These are phyloP conservation scores for Anthoptus insignis DNA, from an alignment of 2,888 invertebrate species.

Conservation along the genomic window DNA sequence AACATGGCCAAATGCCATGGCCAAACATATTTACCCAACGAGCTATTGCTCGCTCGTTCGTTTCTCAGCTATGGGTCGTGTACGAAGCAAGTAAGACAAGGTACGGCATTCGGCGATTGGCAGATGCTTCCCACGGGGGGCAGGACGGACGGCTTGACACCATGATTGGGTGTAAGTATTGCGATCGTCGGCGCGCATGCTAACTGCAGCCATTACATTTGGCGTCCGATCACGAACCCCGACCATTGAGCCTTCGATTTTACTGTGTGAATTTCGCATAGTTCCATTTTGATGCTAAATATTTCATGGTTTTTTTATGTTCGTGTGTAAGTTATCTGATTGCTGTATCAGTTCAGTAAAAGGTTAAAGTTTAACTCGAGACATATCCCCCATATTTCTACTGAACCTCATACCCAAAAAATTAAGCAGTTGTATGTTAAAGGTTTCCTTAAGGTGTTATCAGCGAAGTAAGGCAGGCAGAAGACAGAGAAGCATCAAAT, in stretches of 20 bases:
- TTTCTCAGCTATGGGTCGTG: background rate
- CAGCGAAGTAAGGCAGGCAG: too few species aligned
- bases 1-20: too few species aligned
- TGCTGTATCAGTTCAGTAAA: background rate
- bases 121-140: slow-evolving; percentile 71
- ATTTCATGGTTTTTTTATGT: background rate
- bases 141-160: slow-evolving; percentile 74
- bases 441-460: too few species aligned
- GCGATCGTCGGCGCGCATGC: slow-evolving; percentile 60
- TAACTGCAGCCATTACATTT: slow-evolving; percentile 74
- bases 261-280: slow-evolving; percentile 24
- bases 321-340: background rate
- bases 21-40: too few species aligned
- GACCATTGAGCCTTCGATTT: slow-evolving; percentile 35
- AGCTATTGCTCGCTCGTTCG: background rate
- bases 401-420: too few species aligned
- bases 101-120: slow-evolving; percentile 50
- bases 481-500: too few species aligned
- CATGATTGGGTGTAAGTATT: slow-evolving; percentile 78
- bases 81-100: background rate
- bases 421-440: too few species aligned
- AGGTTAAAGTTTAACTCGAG: too few species aligned
- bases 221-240: slow-evolving; percentile 74
- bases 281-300: slow-evolving; percentile 13
- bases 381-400: too few species aligned